phyloP scores from a whole-genome alignment of 2,797 vertebrate species.

The Channallabes apus region DNA sequence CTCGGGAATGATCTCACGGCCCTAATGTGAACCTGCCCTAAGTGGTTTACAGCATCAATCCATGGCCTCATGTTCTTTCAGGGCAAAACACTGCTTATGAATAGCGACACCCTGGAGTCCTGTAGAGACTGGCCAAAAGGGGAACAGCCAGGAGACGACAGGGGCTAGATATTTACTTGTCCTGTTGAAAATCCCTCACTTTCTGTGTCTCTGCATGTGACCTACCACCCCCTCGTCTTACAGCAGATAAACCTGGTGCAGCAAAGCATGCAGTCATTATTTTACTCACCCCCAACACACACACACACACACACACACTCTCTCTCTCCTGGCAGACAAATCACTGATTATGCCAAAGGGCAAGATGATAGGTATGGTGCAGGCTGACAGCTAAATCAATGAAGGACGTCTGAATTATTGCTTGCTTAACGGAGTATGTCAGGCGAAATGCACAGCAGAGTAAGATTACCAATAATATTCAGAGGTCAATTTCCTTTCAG shows the following conservation, averaged over 20 bases:
- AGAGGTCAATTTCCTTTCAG: conserved; percentile 52
- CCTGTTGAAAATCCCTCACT: conserved; percentile 57
- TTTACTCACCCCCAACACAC: conserved; percentile 19
- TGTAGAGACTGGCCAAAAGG: not conserved
- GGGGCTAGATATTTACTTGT: not conserved
- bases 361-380: conserved; percentile 52
- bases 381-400: conserved; percentile 56
- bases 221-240: conserved; percentile 5
- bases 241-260: conserved; percentile 49
- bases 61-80: conserved; percentile 35
- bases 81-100: not conserved
- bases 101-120: not conserved
- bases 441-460: conserved; percentile 50
- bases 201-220: not conserved
- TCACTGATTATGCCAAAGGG: conserved; percentile 57
- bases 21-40: no score
- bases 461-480: conserved; percentile 60
- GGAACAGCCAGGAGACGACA: not conserved
- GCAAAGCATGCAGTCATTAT: conserved; percentile 49
- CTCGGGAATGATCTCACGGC: no score
- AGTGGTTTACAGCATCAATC: conserved; percentile 50
- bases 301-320: not conserved
- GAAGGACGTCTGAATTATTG: conserved; percentile 56
- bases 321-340: conserved; percentile 48
- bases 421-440: conserved; percentile 57